Evolutionary conservation across 2,113 vertebrate species (phyloP).

Genomic region (Craseonycteris thonglongyai): DNA sequence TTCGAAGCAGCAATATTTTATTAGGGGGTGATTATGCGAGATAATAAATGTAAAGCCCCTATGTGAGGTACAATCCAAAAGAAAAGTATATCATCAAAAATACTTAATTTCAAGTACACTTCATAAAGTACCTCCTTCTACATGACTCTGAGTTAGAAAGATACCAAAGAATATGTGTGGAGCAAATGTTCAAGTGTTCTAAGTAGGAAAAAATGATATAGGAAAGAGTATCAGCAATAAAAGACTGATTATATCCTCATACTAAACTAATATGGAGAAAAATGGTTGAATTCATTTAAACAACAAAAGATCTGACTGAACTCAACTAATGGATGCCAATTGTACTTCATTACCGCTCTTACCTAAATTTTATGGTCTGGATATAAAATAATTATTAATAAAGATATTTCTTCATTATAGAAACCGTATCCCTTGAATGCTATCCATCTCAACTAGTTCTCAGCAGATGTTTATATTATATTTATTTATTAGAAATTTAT

Average conservation of each 20-base stretch:
- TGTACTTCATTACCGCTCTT: background rate
- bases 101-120: constrained; percentile 18
- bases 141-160: constrained; percentile 31
- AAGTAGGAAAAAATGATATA: constrained; percentile 58
- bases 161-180: constrained; percentile 37
- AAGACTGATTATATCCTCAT: background rate
- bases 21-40: constrained; percentile 23
- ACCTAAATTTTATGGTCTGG: background rate
- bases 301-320: constrained; percentile 14
- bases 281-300: constrained; percentile 29
- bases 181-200: constrained; percentile 55
- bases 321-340: background rate
- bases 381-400: constrained; percentile 17
- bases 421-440: constrained; percentile 5
- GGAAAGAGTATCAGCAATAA: background rate
- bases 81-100: constrained; percentile 51
- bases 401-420: constrained; percentile 25
- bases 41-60: constrained; percentile 21
- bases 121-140: constrained; percentile 25
- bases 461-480: constrained; percentile 3
- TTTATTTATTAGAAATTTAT: constrained; percentile 20
- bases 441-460: constrained; percentile 4
- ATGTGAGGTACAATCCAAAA: constrained; percentile 25
- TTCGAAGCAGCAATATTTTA: constrained; percentile 25
- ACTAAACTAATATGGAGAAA: background rate